Conservation (phyloP, 2,113 vertebrate species). For the Trogon melanurus region DNA sequence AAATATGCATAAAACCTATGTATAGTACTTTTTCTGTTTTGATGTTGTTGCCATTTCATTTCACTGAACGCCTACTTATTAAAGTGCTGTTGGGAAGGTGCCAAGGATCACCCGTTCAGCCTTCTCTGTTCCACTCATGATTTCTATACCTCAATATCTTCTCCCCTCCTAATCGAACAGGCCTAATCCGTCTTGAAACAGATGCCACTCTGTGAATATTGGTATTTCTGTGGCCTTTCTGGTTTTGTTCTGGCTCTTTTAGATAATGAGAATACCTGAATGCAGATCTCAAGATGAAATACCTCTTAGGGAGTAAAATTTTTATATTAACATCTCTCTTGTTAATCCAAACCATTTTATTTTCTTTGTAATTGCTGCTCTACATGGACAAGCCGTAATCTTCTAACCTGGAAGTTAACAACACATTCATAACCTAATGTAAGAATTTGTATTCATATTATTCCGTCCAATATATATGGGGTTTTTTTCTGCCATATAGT, state of each 20-base stretch:
- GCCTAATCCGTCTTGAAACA: background rate
- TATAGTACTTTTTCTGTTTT: slow-evolving; percentile 46
- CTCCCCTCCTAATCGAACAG: background rate
- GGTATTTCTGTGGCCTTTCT: background rate
- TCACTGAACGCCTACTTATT: background rate
- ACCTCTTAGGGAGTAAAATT: background rate
- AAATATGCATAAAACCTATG: slow-evolving; percentile 42
- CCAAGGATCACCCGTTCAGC: background rate
- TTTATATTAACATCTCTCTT: background rate
- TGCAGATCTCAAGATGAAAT: background rate
- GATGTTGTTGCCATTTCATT: slow-evolving; percentile 59
- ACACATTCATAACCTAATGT: background rate
- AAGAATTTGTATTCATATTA: background rate
- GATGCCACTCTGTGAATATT: background rate
- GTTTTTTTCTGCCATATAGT: background rate
- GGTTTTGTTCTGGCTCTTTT: background rate
- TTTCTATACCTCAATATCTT: slow-evolving; percentile 58
- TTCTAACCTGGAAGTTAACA: background rate
- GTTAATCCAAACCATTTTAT: background rate
- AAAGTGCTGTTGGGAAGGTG: slow-evolving; percentile 37
- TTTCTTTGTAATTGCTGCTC: background rate
- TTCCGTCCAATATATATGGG: background rate
- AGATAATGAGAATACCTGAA: background rate
- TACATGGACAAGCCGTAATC: background rate
- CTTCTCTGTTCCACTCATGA: slow-evolving; percentile 16